phyloP scores from a whole-genome alignment of 2,113 vertebrate species.

The Tor tambroides region DNA sequence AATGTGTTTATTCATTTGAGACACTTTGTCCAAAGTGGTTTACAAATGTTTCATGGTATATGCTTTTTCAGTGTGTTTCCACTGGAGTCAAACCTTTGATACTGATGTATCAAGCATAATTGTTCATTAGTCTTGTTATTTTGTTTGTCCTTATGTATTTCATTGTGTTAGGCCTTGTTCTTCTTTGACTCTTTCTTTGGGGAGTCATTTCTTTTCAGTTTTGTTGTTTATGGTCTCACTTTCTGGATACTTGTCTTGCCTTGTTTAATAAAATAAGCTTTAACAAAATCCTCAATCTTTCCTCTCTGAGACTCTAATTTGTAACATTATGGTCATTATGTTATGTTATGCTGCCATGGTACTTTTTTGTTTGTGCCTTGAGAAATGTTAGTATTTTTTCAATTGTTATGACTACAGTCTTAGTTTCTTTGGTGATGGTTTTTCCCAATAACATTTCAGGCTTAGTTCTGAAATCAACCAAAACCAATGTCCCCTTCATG shows the following conservation, averaged over 20 bases:
- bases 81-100: background rate
- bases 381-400: background rate
- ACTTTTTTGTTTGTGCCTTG: background rate
- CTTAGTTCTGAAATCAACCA: background rate
- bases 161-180: background rate
- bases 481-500: too few relatives aligned
- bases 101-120: background rate
- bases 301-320: background rate
- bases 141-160: background rate
- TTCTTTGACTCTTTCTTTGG: background rate
- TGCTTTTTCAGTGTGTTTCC: background rate
- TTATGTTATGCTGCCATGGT: background rate
- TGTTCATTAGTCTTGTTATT: background rate
- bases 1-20: background rate
- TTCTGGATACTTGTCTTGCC: background rate
- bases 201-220: background rate
- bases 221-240: background rate
- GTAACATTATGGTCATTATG: background rate
- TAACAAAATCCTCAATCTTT: background rate
- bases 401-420: background rate
- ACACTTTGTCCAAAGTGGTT: background rate
- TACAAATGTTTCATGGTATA: background rate
- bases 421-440: background rate
- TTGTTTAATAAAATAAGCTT: background rate
- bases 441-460: background rate